Base-by-base conservation (phyloP, 2,888 invertebrate species). In the Gasteruption jaculator region DNA sequence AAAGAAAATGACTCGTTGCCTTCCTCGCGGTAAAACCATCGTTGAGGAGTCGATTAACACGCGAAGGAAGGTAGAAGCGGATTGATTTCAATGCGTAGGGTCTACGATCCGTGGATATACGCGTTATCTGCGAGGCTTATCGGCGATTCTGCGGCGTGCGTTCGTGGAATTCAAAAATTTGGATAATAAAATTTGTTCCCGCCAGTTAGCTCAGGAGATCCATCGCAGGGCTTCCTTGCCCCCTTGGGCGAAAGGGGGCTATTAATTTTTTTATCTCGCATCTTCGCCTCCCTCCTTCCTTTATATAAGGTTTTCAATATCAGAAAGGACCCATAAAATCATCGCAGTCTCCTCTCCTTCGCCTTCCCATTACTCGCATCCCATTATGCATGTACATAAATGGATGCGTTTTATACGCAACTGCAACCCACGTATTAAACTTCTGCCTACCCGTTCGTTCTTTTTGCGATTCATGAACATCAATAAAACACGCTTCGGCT, bases 131-230 rank as follows among this genome's bases (percentile, higher is more conserved):
- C 65, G 68, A 68, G 68, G 60, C 60, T 64, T 64, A 67, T 68
- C 68, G 56, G 47, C 53, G 54, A 64, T 59, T 64, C 61, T 63
- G 61, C 60, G 53, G 52, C 48, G 54, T 51, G 45, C 48, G 46
- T 29, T 8, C 36, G 38, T 42, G 39, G 52, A 53, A 50, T 49
- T 57, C 63, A 63, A 60, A 63, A 63, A 58, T 60, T 64, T 64
- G 57, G 60, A 60, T 69, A 69, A 69, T 68, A 69, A 70, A 70
- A 70, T 69, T 68, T 67, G 62, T 67, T 67, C 65, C 66, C 60
- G 66, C 61, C 64, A 62, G 64, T 67, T 65, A 61, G 58, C 58
- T 32, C 41, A 38, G 37, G 24, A 33, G 38, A 32, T 29, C 34
- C 19, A 37, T 49, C 46, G 45, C 44, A 49, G 45, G 44, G 48